These are phyloP conservation scores for Erythrocebus patas DNA, from an alignment of 2,113 vertebrate genomes.

Conservation along the genomic window DNA sequence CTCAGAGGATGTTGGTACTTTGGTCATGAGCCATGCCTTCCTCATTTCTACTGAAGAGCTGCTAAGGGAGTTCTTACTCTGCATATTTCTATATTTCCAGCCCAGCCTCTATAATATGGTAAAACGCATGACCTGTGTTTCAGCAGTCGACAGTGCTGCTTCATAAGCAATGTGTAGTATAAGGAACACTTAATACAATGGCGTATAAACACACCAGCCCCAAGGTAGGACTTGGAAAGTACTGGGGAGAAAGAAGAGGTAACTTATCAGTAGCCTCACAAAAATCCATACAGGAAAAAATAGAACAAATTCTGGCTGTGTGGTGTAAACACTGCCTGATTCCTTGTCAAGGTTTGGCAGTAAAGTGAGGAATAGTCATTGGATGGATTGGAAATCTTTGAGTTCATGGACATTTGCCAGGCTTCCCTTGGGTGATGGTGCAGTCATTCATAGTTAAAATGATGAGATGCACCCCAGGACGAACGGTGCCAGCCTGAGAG, in stretches of 20 bases:
- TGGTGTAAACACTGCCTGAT: not conserved
- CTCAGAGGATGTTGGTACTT: not conserved
- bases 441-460: not conserved
- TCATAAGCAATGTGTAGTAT: not conserved
- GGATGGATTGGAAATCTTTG: not conserved
- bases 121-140: not conserved
- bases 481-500: no score
- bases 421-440: no score
- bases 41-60: not conserved
- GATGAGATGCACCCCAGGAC: not conserved
- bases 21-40: not conserved
- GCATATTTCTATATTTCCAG: not conserved
- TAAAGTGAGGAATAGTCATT: no score
- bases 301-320: not conserved
- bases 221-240: not conserved
- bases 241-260: not conserved
- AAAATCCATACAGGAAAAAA: not conserved
- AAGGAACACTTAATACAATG: not conserved
- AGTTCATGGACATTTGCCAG: not conserved
- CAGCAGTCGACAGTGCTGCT: not conserved
- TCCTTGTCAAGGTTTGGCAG: not conserved
- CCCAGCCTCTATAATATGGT: not conserved
- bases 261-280: no score
- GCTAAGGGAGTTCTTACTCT: not conserved
- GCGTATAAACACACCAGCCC: not conserved